Evolutionary conservation across 2,113 vertebrate species (phyloP), one percentile per base, ranked within the genome.

Genomic region (Synchiropus splendidus): DNA sequence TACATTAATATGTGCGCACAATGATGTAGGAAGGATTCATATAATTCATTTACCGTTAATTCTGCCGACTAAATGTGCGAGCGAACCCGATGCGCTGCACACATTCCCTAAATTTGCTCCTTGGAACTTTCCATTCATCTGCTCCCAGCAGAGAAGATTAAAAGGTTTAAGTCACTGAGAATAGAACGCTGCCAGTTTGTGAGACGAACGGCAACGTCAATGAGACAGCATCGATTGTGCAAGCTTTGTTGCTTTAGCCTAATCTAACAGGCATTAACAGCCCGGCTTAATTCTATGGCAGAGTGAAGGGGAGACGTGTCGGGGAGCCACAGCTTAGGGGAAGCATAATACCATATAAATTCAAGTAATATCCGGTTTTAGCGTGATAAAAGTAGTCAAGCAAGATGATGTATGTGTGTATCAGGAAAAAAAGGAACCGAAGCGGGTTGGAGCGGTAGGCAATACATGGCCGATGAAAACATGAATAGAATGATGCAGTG

Each of bases 221-320:
- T 79, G 72, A 71, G 65, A 64, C 69, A 51, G 65, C 81, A 87
- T 85, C 83, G 83, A 87, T 86, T 82, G 72, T 70, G 68, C 43
- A 52, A 67, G 75, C 82, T 84, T 83, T 85, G 85, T 82, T 87
- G 81, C 74, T 78, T 63, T 61, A 74, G 78, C 67, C 62, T 83
- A 83, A 85, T 85, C 82, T 82, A 80, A 74, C 72, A 58, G 70
- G 81, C 79, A 82, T 85, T 84, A 84, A 63, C 45, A 51, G 76
- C 60, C 54, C 49, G 79, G 82, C 71, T 82, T 80, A 76, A 68
- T 63, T 64, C 59, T 59, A 54, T 39, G 58, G 74, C 63, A 53
- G 57, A 46, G 53, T 46, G 51, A 35, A 13, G 18, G 47, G 36
- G 51, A 47, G 31, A 32, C 42, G 59, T 72, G 62, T 75, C 64